Base-by-base conservation (phyloP, 2,113 vertebrate species). In the Polypterus senegalus region DNA sequence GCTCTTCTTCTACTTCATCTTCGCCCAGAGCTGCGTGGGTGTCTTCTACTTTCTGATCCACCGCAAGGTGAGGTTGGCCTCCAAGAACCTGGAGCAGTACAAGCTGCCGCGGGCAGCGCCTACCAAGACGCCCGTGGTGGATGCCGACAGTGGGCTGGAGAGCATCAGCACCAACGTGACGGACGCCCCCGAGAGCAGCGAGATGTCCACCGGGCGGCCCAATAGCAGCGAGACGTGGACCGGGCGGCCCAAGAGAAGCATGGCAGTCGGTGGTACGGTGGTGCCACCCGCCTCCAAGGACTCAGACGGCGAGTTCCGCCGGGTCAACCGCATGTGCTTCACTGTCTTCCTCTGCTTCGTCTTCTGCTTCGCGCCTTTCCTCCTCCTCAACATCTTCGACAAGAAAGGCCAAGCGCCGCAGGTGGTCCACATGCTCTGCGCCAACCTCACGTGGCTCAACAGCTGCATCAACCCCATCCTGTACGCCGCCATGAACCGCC, bases 361-460 rank as follows among this genome's bases (percentile, higher is more conserved):
- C 1, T 68, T 84, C 52, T 86, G 86, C 66, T 94, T 87, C 49
- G 82, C 77, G 0, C 89, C 90, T 1, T 93, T 92, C 73, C 47
- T 92, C 54, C 58, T 93, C 46, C 71, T 94, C 57, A 92, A 91
- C 69, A 87, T 89, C 49, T 70, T 74, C 0, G 89, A 92, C 63
- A 80, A 81, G 60, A 62, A n/a, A 1, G 83, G 72, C 51, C 69
- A 46, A 0, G 86, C 89, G 8, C 92, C 91, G 0, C 83, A 74
- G 9, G 69, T 85, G 1, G 47, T 86, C 44, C 87, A 93, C 70
- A 89, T 92, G 90, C 72, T 93, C 7, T 83, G 83, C 7, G 87
- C 88, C 56, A 93, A 93, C 70, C 78, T 92, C 62, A 91, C 88
- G 47, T 94, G 92, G 90, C 81, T 92, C 60, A 94, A 91, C 61